A percentile compares a stretch with the other conserved stretches of the same genome.
phyloP scores from a whole-genome alignment of 37 sponge, comb jelly and placozoan genomes.

The Oscarella lobularis region DNA sequence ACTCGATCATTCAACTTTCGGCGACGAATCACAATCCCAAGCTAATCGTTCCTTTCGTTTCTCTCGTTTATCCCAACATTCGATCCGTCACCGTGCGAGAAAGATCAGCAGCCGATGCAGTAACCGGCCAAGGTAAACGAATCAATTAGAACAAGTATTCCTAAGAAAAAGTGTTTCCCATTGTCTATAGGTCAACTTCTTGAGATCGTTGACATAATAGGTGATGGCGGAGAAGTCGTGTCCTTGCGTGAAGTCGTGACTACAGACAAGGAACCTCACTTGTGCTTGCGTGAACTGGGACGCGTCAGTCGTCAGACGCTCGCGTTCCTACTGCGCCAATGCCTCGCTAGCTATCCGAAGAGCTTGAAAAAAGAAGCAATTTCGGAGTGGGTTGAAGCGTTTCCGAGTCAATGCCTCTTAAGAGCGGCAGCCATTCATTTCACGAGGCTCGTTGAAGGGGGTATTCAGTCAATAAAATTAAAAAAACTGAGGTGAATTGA shows the following conservation, averaged over 20 bases:
- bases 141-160: no score
- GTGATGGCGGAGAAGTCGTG: not conserved
- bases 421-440: not conserved
- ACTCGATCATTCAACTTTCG: not conserved
- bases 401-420: not conserved
- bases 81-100: not conserved
- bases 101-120: not conserved
- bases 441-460: no score
- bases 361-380: not conserved
- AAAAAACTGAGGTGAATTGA: no score
- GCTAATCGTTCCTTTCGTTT: not conserved
- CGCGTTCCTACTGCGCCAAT: not conserved
- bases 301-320: not conserved
- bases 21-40: not conserved
- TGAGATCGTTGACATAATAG: not conserved
- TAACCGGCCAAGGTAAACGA: not conserved
- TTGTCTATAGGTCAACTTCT: not conserved
- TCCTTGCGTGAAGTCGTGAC: not conserved
- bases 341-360: not conserved
- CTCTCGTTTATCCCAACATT: not conserved
- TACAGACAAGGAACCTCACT: not conserved
- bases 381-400: not conserved
- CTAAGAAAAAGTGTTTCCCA: no score
- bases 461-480: no score
- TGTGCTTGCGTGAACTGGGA: not conserved